Conservation (phyloP, 2,888 invertebrate genomes). For the Athalia cordata region DNA sequence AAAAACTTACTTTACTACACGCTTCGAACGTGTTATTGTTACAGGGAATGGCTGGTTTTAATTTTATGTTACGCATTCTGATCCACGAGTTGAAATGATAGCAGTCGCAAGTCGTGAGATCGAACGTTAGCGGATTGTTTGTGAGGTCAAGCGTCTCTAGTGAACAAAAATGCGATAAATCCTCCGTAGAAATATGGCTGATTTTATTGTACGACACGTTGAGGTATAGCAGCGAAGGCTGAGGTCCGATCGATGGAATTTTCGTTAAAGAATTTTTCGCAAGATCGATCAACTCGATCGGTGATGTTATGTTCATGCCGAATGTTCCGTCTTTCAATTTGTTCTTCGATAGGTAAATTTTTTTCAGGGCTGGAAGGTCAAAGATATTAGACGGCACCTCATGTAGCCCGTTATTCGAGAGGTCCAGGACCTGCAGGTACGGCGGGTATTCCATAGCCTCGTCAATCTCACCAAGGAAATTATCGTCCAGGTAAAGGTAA, state of each 20-base stretch:
- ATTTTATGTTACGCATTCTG: conserved; percentile 52
- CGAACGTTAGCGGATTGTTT: conserved; percentile 58
- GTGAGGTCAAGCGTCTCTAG: conserved; percentile 77
- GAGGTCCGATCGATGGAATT: conserved; percentile 78
- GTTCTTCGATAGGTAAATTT: conserved; percentile 78
- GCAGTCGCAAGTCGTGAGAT: conserved; percentile 62
- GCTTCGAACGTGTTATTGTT: conserved; percentile 14
- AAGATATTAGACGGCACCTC: conserved; percentile 75
- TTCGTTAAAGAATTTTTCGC: conserved; percentile 77
- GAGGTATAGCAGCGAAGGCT: conserved; percentile 77
- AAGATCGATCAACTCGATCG: conserved; percentile 78
- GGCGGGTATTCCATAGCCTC: conserved; percentile 75
- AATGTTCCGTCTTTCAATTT: conserved; percentile 73
- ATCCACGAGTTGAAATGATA: conserved; percentile 62
- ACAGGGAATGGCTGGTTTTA: conserved; percentile 53
- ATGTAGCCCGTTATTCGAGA: conserved; percentile 77
- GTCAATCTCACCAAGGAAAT: conserved; percentile 76
- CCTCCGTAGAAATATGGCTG: conserved; percentile 72
- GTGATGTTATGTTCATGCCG: conserved; percentile 73
- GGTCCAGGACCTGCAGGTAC: conserved; percentile 76
- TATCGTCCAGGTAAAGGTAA: conserved; percentile 77
- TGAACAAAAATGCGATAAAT: conserved; percentile 79
- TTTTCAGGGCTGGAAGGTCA: conserved; percentile 78
- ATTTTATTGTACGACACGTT: conserved; percentile 80
- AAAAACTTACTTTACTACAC: conserved; percentile 48